A percentile compares a stretch with the other conserved stretches of the same genome.
Evolutionary conservation across 2,888 invertebrate genomes (phyloP).

Genomic region (Dasypogon diadema): DNA sequence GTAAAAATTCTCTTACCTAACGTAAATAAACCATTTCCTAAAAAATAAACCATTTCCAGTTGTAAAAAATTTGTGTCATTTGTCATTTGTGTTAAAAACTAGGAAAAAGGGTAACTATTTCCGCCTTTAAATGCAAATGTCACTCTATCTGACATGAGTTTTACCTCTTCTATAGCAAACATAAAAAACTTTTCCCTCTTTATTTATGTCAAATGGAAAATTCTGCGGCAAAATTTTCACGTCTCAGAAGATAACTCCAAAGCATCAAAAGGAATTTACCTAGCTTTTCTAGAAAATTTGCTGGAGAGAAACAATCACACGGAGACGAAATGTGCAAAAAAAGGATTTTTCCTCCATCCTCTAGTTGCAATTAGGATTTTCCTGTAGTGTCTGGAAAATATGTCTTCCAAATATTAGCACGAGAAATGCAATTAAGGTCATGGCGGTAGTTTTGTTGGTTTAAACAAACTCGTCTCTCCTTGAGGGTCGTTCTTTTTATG

Average conservation of each 20-base stretch:
- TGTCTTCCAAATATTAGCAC: conserved; percentile 13
- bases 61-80: conserved; percentile 6
- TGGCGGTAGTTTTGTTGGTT: conserved; percentile 5
- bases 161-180: not conserved
- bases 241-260: not conserved
- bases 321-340: not conserved
- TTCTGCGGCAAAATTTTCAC: not conserved
- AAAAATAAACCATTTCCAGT: no score
- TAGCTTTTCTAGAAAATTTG: not conserved
- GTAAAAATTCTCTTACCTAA: no score
- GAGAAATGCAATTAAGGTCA: conserved; percentile 31
- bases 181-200: conserved; percentile 14
- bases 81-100: no score
- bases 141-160: conserved; percentile 1
- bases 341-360: not conserved
- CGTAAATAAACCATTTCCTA: no score
- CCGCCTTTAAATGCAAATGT: conserved; percentile 20
- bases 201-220: conserved; percentile 31
- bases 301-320: not conserved
- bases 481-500: not conserved
- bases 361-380: conserved; percentile 25
- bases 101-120: no score
- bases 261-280: conserved; percentile 21
- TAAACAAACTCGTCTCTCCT: not conserved
- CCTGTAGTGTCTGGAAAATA: not conserved